phyloP scores from a whole-genome alignment of 2,113 vertebrate genomes.

The Rhinolophus sinicus region DNA sequence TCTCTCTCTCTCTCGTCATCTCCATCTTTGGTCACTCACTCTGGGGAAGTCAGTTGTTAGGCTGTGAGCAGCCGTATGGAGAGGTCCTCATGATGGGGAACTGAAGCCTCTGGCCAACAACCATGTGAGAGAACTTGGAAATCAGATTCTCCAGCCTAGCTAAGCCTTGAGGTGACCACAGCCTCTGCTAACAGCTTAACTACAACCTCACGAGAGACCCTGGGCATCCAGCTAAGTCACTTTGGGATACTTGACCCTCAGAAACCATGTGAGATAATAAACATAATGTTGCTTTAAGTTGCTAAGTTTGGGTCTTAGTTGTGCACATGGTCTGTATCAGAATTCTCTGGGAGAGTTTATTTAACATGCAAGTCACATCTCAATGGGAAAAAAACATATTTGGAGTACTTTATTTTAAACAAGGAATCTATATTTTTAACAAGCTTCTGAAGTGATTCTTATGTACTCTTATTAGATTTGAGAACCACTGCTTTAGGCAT shows the following conservation, averaged over 20 bases:
- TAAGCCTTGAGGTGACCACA: background rate
- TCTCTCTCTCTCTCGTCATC: background rate
- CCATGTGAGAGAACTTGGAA: background rate
- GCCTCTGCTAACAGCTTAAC: background rate
- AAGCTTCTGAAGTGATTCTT: background rate
- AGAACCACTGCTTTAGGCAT: background rate
- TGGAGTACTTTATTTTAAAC: background rate
- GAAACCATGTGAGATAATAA: background rate
- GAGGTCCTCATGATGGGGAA: accelerated
- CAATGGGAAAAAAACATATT: background rate
- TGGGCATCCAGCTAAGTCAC: background rate
- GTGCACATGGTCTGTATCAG: background rate
- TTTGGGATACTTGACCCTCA: background rate
- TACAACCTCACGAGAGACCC: background rate
- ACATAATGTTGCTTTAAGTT: background rate
- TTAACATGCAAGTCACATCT: background rate
- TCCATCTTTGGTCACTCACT: background rate
- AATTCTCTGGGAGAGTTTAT: background rate
- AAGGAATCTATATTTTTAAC: background rate
- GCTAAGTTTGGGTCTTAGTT: background rate
- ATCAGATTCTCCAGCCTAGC: background rate
- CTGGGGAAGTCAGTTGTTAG: background rate
- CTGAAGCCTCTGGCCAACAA: background rate
- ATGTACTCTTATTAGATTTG: background rate
- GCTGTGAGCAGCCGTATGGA: background rate